Evolutionary conservation across 2,888 invertebrate genomes (phyloP).

Genomic region (Steinernema scapterisci): DNA sequence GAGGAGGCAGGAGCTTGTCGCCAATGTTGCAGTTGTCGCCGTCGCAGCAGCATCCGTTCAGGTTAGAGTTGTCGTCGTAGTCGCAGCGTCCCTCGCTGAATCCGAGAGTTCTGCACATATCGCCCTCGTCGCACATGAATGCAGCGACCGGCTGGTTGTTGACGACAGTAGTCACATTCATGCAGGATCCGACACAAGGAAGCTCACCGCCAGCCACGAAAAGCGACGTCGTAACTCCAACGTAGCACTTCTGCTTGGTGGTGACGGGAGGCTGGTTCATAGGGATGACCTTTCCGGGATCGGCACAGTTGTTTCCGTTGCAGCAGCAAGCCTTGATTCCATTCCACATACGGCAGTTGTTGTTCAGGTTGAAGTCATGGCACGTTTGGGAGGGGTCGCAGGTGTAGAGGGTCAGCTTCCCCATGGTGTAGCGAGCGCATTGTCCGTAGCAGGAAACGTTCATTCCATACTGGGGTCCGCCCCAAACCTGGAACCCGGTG

Average conservation of each 20-base stretch:
- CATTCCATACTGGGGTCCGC: background rate
- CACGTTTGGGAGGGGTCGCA: slow-evolving; percentile 33
- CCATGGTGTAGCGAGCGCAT: slow-evolving; percentile 13
- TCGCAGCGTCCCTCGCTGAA: background rate
- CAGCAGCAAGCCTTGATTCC: slow-evolving; percentile 30
- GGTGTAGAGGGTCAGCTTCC: slow-evolving; percentile 14
- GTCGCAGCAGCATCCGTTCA: background rate
- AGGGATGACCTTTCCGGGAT: background rate
- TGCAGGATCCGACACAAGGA: slow-evolving; percentile 19
- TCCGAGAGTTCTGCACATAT: background rate
- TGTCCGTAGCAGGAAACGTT: slow-evolving; percentile 16
- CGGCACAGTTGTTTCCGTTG: slow-evolving; percentile 18
- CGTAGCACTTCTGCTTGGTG: slow-evolving; percentile 29
- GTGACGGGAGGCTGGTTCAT: slow-evolving; percentile 13
- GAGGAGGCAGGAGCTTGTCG: background rate
- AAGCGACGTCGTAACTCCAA: background rate
- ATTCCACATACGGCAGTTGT: background rate
- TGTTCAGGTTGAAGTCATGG: slow-evolving; percentile 9
- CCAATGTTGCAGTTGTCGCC: background rate
- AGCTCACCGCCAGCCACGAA: slow-evolving; percentile 18
- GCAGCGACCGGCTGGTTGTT: background rate
- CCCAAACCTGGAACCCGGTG: background rate
- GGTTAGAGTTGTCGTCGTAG: background rate
- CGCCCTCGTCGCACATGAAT: background rate
- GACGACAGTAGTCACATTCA: slow-evolving; percentile 1